A percentile compares a stretch with the other conserved stretches of the same genome.
phyloP scores from a whole-genome alignment of 2,113 vertebrate genomes.

The Fregetta grallaria region DNA sequence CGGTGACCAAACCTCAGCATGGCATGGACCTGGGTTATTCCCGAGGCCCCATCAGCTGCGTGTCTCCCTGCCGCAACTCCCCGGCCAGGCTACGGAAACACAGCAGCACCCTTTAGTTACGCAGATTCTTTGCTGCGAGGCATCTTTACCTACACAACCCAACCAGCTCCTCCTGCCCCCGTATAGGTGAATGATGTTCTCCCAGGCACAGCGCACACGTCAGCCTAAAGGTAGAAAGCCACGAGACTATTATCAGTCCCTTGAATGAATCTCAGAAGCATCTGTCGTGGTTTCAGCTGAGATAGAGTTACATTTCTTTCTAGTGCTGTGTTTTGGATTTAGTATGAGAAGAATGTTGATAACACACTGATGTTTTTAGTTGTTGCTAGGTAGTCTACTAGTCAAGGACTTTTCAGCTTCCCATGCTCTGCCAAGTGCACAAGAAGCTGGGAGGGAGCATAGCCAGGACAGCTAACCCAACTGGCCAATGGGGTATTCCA shows the following conservation, averaged over 20 bases:
- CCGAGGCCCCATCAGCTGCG: fast-evolving
- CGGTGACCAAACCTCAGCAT: background rate
- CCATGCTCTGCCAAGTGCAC: no score
- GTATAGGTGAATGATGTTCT: background rate
- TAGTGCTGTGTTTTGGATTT: no score
- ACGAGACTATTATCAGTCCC: fast-evolving
- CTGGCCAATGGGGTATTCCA: no score
- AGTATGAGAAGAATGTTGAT: no score
- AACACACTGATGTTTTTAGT: no score
- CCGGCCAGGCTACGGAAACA: background rate
- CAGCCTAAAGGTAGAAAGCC: background rate
- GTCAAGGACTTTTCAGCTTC: no score
- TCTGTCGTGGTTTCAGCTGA: no score
- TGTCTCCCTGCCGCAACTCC: background rate
- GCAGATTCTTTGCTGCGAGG: background rate
- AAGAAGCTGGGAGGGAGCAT: no score
- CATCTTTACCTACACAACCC: background rate
- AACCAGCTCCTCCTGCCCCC: background rate
- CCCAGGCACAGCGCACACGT: fast-evolving
- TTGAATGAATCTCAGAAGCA: background rate
- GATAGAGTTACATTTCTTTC: no score
- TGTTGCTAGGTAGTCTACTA: no score
- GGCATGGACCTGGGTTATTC: fast-evolving
- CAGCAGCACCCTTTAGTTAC: background rate
- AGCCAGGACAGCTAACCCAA: no score